phyloP scores from a whole-genome alignment of 1,140 invertebrate genomes.

The Zaprionus kolodkinae region DNA sequence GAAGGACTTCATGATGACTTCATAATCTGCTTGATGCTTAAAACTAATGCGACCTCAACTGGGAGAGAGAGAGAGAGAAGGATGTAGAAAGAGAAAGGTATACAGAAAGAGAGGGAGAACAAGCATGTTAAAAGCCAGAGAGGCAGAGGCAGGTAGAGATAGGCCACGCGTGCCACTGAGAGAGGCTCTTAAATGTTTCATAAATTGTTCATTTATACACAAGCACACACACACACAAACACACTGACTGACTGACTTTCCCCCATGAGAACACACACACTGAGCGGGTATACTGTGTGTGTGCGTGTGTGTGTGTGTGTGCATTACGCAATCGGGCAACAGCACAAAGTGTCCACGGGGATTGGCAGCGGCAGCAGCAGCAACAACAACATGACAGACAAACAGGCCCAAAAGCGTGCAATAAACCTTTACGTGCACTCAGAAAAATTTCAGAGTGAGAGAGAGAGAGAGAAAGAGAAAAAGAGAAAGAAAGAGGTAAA shows the following conservation, averaged over 20 bases:
- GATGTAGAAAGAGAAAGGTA: neutral
- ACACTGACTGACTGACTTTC: neutral
- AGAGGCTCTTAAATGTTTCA: constrained; percentile 44
- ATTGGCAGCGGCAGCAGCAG: constrained; percentile 33
- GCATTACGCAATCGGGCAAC: constrained; percentile 65
- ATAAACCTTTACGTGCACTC: constrained; percentile 7
- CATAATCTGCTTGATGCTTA: constrained; percentile 34
- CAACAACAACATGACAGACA: constrained; percentile 64
- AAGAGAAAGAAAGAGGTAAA: neutral
- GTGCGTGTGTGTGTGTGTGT: constrained; percentile 35
- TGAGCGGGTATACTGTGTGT: neutral
- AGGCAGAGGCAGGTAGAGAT: neutral
- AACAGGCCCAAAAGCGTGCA: constrained; percentile 21
- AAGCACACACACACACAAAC: constrained; percentile 14
- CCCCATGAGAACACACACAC: constrained; percentile 8
- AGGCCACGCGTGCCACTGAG: neutral
- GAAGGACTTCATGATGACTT: constrained; percentile 36
- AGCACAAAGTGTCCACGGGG: constrained; percentile 51
- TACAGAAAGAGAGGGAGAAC: neutral
- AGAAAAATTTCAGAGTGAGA: neutral
- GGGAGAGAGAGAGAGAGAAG: neutral
- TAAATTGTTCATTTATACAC: constrained; percentile 66
- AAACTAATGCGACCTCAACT: constrained; percentile 37
- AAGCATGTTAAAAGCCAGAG: neutral
- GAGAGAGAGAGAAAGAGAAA: neutral